A percentile compares a stretch with the other conserved stretches of the same genome.
Evolutionary conservation across 53 echinoderm and acorn worm species (phyloP).

Genomic region (Arbacia lixula): DNA sequence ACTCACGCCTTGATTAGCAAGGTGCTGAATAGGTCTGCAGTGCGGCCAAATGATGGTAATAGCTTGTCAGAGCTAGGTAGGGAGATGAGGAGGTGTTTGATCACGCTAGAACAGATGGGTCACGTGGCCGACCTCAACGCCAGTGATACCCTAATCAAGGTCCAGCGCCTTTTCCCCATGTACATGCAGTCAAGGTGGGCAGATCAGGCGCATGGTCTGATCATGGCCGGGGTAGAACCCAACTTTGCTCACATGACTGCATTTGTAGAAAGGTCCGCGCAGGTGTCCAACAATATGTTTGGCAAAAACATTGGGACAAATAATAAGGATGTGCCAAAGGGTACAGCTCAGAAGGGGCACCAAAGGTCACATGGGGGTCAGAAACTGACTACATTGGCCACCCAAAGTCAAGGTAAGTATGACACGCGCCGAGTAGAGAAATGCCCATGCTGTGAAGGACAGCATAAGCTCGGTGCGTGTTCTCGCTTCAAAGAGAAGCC

Average conservation of each 20-base stretch:
- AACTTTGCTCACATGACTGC: conserved; percentile 56
- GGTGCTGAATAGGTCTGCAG: conserved; percentile 24
- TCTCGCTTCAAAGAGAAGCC: conserved; percentile 56
- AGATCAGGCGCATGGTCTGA: conserved; percentile 35
- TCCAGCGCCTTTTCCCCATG: conserved; percentile 53
- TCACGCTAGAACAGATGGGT: conserved; percentile 39
- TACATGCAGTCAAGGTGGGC: conserved; percentile 64
- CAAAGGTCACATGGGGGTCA: too few relatives aligned
- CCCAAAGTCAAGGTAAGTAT: too few relatives aligned
- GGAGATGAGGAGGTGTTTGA: conserved; percentile 63
- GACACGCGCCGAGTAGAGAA: too few relatives aligned
- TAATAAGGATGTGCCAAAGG: too few relatives aligned
- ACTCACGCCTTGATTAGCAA: conserved; percentile 53
- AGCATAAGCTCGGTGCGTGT: conserved; percentile 54
- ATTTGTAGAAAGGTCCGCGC: conserved; percentile 61
- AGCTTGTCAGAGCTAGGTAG: conserved; percentile 54
- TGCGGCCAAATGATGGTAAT: conserved; percentile 28
- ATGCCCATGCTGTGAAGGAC: conserved; percentile 59
- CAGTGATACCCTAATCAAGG: conserved; percentile 48
- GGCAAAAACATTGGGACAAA: conserved; percentile 52
- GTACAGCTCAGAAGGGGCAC: too few relatives aligned
- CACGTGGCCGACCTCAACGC: conserved; percentile 44
- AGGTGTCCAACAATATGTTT: conserved; percentile 54
- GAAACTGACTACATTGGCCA: too few relatives aligned
- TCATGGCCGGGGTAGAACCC: background rate